Percentiles rank a stretch among this genome's conserved stretches.
phyloP scores from a whole-genome alignment of 2,113 vertebrate genomes.

The Pimephales promelas region DNA sequence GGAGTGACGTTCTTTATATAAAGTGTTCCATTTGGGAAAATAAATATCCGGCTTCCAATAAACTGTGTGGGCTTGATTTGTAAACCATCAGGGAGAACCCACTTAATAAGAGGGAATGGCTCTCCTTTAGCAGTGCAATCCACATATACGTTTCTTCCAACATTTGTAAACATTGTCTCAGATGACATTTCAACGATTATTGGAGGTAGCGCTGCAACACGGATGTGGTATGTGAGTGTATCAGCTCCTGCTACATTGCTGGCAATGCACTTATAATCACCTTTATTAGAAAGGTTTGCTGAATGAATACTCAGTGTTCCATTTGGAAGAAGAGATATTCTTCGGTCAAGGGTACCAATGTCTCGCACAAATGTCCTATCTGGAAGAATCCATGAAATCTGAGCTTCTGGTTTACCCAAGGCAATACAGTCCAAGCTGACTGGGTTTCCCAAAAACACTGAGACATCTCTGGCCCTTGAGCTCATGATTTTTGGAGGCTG shows the following conservation, averaged over 20 bases:
- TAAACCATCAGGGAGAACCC: slow-evolving; percentile 71
- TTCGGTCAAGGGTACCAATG: slow-evolving; percentile 53
- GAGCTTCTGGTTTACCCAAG: slow-evolving; percentile 73
- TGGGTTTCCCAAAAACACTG: slow-evolving; percentile 70
- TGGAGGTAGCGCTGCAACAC: slow-evolving; percentile 75
- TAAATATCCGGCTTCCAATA: slow-evolving; percentile 70
- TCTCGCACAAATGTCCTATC: slow-evolving; percentile 75
- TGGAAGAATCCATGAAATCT: slow-evolving; percentile 80
- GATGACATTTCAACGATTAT: slow-evolving; percentile 67
- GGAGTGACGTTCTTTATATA: slow-evolving; percentile 68
- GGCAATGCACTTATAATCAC: slow-evolving; percentile 80
- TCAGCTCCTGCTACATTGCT: slow-evolving; percentile 80
- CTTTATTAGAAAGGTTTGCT: slow-evolving; percentile 77
- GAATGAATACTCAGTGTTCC: slow-evolving; percentile 74
- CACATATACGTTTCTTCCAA: slow-evolving; percentile 71
- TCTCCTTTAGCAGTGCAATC: slow-evolving; percentile 77
- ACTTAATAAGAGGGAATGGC: slow-evolving; percentile 73
- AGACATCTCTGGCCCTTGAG: slow-evolving; percentile 63
- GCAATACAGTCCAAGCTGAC: slow-evolving; percentile 71
- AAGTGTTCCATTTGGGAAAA: slow-evolving; percentile 79
- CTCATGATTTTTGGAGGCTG: slow-evolving; percentile 72
- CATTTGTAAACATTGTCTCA: slow-evolving; percentile 65
- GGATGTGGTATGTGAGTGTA: slow-evolving; percentile 75
- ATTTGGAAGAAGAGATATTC: slow-evolving; percentile 71
- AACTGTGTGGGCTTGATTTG: slow-evolving; percentile 76